Evolutionary conservation across 2,113 vertebrate genomes (phyloP), one percentile per base, ranked within the genome.

Genomic region (Seriola rivoliana): DNA sequence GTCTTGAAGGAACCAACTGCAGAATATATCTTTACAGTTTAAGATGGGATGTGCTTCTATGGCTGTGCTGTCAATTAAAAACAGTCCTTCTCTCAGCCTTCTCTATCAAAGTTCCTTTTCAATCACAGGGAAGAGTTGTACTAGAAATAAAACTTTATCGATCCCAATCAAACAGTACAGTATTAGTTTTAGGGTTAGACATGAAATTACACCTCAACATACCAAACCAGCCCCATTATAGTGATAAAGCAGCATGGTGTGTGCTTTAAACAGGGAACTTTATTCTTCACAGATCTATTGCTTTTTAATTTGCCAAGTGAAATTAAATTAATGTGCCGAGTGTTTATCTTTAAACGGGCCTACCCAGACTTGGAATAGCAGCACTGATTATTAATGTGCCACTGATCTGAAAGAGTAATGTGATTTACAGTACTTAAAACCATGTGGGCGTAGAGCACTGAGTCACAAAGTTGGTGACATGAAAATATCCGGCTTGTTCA

Each of bases 321-420:
- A 67, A 7, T 65, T 14, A 58, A 8, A 10, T 12, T 73, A 14
- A 60, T 46, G 54, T 52, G n/a, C 3, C 3, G 2, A 2, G n/a
- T 23, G 13, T 68, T 77, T 40, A 12, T 75, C 50, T 50, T 40
- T 8, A 44, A 36, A 67, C 36, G 21, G 55, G 59, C 32, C 12
- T 12, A 25, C 29, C 25, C 55, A 77, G 55, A 14, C 16, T 13
- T 4, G 40, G 36, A 82, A 81, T 36, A 78, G 44, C 77, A 64
- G 46, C 13, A 25, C 23, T 19, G 36, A 40, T 71, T 70, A 66
- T 60, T 71, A 54, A 65, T 65, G 62, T 68, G 57, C 44, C 78
- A 66, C 79, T 78, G 60, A 90, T 81, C 46, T 78, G 46, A 82
- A 60, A 76, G 29, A 50, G 34, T 69, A 70, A 79, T 71, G 73